These are phyloP conservation scores for Dolichoris vasculosae DNA, from an alignment of 1,140 invertebrate species.

Conservation along the genomic window DNA sequence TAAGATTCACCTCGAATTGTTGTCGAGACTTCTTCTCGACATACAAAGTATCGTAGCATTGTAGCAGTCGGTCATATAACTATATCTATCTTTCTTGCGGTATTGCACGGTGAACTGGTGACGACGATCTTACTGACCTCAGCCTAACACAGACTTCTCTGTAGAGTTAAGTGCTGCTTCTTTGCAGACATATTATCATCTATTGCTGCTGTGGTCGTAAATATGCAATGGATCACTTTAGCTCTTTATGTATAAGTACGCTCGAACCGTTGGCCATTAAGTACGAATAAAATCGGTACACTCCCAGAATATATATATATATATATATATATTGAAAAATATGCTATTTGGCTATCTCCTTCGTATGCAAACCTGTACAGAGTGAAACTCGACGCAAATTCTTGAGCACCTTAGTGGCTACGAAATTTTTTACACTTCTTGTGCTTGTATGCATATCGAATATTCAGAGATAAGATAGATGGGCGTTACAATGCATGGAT, in stretches of 20 bases:
- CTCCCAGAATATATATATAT: background rate
- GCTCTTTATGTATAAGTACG: background rate
- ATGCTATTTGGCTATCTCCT: background rate
- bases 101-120: background rate
- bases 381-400: slow-evolving; percentile 14
- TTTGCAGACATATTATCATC: background rate
- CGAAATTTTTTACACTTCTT: slow-evolving; percentile 3
- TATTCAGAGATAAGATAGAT: slow-evolving; percentile 8
- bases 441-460: background rate
- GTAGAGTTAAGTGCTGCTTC: background rate
- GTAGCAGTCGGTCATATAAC: slow-evolving; percentile 36
- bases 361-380: background rate
- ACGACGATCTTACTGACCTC: background rate
- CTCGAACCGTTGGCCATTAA: background rate
- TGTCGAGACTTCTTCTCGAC: slow-evolving; percentile 28
- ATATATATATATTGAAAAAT: background rate
- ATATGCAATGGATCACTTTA: background rate
- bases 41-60: slow-evolving; percentile 59
- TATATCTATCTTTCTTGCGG: slow-evolving; percentile 56
- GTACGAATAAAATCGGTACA: background rate
- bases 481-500: slow-evolving; percentile 14
- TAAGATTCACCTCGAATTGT: slow-evolving; percentile 1
- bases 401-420: background rate
- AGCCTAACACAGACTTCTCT: background rate
- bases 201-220: background rate